Evolutionary conservation across 2,797 vertebrate genomes (phyloP).

Genomic region (Valencia hispanica): DNA sequence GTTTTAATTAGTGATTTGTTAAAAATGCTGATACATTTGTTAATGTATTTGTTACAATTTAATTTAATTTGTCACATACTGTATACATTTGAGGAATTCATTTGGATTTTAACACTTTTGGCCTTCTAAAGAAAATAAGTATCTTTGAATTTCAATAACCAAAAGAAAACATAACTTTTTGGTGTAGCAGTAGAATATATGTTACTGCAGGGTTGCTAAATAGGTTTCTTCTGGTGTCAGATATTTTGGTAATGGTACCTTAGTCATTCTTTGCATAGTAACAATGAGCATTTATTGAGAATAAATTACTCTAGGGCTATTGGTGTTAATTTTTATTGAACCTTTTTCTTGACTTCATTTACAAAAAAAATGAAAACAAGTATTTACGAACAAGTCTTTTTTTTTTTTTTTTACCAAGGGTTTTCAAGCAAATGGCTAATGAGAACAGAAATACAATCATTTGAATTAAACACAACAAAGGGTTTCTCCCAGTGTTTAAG

Average conservation of each 20-base stretch:
- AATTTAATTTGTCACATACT: neutral
- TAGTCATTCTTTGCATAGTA: neutral
- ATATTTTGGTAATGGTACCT: neutral
- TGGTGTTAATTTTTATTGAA: constrained; percentile 55
- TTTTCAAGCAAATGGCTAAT: constrained; percentile 57
- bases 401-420: constrained; percentile 55
- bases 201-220: neutral
- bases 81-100: neutral
- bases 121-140: neutral
- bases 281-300: neutral
- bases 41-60: neutral
- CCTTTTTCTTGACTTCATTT: constrained; percentile 69
- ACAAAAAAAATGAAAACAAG: constrained; percentile 71
- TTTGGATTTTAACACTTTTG: neutral
- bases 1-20: too few species aligned
- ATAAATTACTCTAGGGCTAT: neutral
- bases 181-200: neutral
- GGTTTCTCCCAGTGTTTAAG: constrained; percentile 43
- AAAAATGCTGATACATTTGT: too few species aligned
- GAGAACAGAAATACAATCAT: constrained; percentile 78
- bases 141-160: neutral
- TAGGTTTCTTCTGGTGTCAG: neutral
- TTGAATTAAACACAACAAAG: constrained; percentile 63
- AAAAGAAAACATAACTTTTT: neutral
- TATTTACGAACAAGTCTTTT: constrained; percentile 73